Base-by-base conservation (phyloP, 2,113 vertebrate genomes). In the Muntiacus reevesi region DNA sequence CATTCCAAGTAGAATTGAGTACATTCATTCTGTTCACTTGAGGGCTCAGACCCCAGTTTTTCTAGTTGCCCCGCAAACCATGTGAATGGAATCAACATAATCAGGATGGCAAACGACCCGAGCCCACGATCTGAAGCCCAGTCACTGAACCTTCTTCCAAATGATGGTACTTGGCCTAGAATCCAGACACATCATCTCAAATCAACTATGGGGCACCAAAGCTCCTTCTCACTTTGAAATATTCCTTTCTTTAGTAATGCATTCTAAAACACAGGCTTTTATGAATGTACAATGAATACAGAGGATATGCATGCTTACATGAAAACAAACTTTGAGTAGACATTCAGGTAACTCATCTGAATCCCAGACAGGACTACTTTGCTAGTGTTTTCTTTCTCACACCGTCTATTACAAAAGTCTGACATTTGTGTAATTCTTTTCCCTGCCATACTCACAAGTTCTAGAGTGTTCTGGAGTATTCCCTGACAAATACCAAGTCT, bases 1-100 rank as follows among this genome's bases (percentile, higher is more conserved):
- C 81, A 97, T 95, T 93, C 62, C 89, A 97, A 93, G 16, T 54
- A 96, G 96, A 76, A 88, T 27, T 19, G n/a, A 95, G n/a, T 78
- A 90, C 43, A 76, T 47, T 84, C 30, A 60, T 92, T 93, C 82
- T 43, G 33, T 95, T 82, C 84, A 81, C 36, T 3, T 4, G 43
- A 50, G 36, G 87, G 16, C 57, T 94, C 64, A 67, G 88, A 45
- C 43, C 43, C 36, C 33, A 36, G 14, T 43, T 88, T 86, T 93
- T 50, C 81, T 40, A 10, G 50, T 7, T 25, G 57, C 30, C 30
- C 25, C 88, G 3, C 6, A 64, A 87, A 89, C 83, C 40, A 74
- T 1, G 3, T 82, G 47, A 82, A 1, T 57, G 14, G 25, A n/a
- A 50, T 36, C 36, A 45, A 54, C 25, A 28, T 12, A 88, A 36